These are phyloP conservation scores for Cephalopachus bancanus DNA, from an alignment of 2,797 vertebrate species.

Conservation along the genomic window DNA sequence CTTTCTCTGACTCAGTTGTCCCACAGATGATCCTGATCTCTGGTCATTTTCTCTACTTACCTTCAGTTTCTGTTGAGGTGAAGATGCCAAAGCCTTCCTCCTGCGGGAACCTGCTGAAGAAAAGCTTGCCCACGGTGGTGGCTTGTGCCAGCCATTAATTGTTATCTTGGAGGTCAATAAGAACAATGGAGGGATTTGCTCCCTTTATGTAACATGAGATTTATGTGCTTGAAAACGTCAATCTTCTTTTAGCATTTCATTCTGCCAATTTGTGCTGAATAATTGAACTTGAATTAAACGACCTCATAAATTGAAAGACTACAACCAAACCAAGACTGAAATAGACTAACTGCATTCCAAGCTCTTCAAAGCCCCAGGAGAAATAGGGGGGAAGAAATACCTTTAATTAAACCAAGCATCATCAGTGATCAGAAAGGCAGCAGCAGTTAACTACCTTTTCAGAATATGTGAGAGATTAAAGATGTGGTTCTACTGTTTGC, in stretches of 20 bases:
- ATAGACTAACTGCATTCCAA: constrained; percentile 76
- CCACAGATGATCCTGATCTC: constrained; percentile 1
- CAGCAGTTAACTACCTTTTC: constrained; percentile 57
- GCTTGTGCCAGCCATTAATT: constrained; percentile 56
- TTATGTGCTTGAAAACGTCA: constrained; percentile 76
- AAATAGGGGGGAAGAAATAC: constrained; percentile 57
- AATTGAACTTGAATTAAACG: constrained; percentile 81
- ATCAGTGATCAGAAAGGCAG: constrained; percentile 46
- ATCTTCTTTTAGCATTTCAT: constrained; percentile 78
- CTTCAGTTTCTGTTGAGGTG: constrained; percentile 37
- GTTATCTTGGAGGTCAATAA: constrained; percentile 74
- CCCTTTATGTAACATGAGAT: constrained; percentile 75
- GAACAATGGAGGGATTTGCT: constrained; percentile 73
- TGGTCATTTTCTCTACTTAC: not conserved
- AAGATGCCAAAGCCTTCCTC: not conserved
- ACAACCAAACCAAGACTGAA: constrained; percentile 66
- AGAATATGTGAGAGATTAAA: constrained; percentile 41
- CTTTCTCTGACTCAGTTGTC: constrained; percentile 15
- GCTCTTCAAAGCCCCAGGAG: constrained; percentile 68
- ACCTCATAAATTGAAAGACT: constrained; percentile 76
- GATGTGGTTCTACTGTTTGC: not conserved
- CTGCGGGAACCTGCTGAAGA: not conserved
- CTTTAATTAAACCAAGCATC: constrained; percentile 80
- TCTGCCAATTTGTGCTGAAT: constrained; percentile 77
- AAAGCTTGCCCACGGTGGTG: not conserved